A percentile compares a stretch with the other conserved stretches of the same genome.
phyloP scores from a whole-genome alignment of 2,113 vertebrate species.

The Tenebrosternarchus preto region DNA sequence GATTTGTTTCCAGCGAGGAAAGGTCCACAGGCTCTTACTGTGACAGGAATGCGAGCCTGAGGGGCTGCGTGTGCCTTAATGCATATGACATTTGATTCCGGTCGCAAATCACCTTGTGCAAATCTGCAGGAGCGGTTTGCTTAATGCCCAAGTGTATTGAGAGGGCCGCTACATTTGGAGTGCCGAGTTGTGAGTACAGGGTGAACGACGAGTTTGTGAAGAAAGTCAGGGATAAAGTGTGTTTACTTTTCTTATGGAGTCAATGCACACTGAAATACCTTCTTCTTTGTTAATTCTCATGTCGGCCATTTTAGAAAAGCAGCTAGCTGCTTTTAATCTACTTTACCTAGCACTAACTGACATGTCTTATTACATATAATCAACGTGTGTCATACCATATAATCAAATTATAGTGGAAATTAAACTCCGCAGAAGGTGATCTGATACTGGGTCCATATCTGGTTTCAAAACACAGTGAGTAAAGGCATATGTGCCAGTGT shows the following conservation, averaged over 20 bases:
- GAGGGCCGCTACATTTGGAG: background rate
- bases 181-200: background rate
- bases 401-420: background rate
- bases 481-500: background rate
- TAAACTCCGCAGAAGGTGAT: background rate
- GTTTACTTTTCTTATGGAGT: too few species aligned
- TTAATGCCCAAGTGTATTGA: background rate
- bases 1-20: conserved; percentile 47
- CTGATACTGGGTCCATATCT: background rate
- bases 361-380: background rate
- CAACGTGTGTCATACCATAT: background rate
- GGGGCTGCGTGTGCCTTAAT: background rate
- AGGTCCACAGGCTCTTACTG: conserved; percentile 21
- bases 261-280: too few species aligned
- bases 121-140: background rate
- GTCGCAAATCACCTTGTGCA: background rate
- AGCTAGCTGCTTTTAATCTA: too few species aligned
- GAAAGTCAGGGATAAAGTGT: too few species aligned
- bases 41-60: conserved; percentile 13
- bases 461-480: background rate
- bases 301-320: too few species aligned
- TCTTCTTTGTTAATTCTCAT: too few species aligned
- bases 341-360: too few species aligned
- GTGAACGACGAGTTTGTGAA: background rate
- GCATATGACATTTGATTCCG: background rate